These are phyloP conservation scores for Syndactyla subalaris DNA, from an alignment of 2,797 vertebrate species.

Conservation along the genomic window DNA sequence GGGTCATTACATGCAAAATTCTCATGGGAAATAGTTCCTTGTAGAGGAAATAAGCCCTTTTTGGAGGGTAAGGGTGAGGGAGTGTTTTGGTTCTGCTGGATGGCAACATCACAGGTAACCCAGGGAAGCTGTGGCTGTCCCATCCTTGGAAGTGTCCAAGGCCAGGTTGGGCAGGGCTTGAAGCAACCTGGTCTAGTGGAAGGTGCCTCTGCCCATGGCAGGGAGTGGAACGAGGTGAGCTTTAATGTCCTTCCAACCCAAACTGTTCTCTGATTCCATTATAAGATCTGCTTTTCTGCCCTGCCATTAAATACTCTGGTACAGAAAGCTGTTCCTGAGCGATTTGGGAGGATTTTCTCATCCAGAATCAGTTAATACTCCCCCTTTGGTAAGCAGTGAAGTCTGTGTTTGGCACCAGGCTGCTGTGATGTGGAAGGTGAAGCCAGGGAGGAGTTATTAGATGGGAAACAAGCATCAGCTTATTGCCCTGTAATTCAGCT, in stretches of 20 bases:
- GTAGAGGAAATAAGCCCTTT: neutral
- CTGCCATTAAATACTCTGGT: neutral
- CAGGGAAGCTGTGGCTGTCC: neutral
- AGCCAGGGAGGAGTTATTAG: neutral
- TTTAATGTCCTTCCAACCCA: neutral
- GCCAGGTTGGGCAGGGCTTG: neutral
- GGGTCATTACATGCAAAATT: accelerated
- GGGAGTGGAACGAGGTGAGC: neutral
- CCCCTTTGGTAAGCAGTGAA: neutral
- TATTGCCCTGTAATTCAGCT: neutral
- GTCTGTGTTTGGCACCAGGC: neutral
- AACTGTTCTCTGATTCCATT: neutral
- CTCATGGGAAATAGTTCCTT: neutral
- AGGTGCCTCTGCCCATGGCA: neutral
- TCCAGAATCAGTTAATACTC: neutral
- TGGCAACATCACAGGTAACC: neutral
- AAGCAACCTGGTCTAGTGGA: neutral
- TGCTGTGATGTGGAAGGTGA: neutral
- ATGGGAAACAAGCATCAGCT: neutral
- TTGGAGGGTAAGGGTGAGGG: neutral
- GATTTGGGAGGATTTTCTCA: neutral
- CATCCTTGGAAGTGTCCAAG: neutral
- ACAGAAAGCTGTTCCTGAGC: neutral
- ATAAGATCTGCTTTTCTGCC: neutral
- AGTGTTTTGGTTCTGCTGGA: neutral